These are phyloP conservation scores for Micromussa lordhowensis DNA, from an alignment of 92 coral and sea anemone species.

Conservation along the genomic window DNA sequence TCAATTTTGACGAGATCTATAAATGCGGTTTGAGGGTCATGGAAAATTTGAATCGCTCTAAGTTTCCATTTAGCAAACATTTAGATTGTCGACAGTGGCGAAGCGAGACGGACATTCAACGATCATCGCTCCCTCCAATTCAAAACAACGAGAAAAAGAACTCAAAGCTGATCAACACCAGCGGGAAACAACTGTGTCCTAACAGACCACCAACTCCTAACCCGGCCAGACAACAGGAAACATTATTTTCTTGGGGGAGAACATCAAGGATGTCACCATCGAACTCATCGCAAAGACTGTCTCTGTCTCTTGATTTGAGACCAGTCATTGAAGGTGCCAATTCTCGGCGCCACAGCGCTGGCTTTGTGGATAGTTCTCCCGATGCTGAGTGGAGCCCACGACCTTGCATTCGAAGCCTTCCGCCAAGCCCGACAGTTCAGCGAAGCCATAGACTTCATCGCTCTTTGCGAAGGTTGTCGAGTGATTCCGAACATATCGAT, in stretches of 20 bases:
- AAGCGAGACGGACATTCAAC: slow-evolving; percentile 45
- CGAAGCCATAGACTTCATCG: slow-evolving; percentile 26
- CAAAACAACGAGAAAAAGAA: slow-evolving; percentile 22
- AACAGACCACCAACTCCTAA: slow-evolving; percentile 51
- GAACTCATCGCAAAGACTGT: slow-evolving; percentile 38
- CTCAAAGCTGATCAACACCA: slow-evolving; percentile 12
- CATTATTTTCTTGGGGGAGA: slow-evolving; percentile 31
- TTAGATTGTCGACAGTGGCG: slow-evolving; percentile 36
- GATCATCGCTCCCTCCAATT: slow-evolving; percentile 46
- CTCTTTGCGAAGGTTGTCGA: slow-evolving; percentile 19
- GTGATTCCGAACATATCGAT: slow-evolving; percentile 31
- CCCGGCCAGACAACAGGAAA: neutral
- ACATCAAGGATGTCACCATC: slow-evolving; percentile 29
- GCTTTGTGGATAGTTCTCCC: slow-evolving; percentile 24
- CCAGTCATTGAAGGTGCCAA: neutral
- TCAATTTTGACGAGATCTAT: neutral
- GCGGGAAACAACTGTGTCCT: slow-evolving; percentile 13
- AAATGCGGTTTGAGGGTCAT: neutral
- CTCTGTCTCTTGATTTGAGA: slow-evolving; percentile 23
- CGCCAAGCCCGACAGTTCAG: slow-evolving; percentile 36
- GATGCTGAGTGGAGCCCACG: slow-evolving; percentile 38
- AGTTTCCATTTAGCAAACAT: neutral
- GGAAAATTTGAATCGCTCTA: slow-evolving; percentile 30
- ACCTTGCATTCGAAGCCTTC: slow-evolving; percentile 43
- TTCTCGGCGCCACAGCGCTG: slow-evolving; percentile 23